phyloP scores from a whole-genome alignment of 1,140 invertebrate species.

The Macrobrachium nipponense region DNA sequence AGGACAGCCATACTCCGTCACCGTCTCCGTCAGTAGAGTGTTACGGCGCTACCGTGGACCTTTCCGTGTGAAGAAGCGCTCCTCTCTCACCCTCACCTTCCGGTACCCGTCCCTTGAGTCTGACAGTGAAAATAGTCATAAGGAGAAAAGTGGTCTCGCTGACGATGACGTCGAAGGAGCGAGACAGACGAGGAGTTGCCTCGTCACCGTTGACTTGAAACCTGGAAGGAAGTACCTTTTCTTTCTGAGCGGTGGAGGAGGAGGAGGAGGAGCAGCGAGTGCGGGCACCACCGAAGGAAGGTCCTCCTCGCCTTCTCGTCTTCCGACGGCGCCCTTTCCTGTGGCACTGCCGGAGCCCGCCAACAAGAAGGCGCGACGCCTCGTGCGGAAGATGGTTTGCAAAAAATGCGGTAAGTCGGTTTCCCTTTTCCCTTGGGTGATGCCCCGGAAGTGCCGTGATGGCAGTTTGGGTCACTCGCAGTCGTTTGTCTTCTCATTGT shows the following conservation, averaged over 20 bases:
- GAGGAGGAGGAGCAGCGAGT: neutral
- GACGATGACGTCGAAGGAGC: constrained; percentile 1
- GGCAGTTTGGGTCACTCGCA: neutral
- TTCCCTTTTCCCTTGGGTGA: constrained; percentile 3
- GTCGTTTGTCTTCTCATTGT: too few species aligned
- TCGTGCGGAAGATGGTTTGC: constrained; percentile 55
- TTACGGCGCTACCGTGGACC: constrained; percentile 43
- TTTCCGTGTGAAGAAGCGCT: constrained; percentile 43
- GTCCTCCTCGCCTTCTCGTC: too few species aligned
- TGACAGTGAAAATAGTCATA: constrained; percentile 39
- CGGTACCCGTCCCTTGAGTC: constrained; percentile 19
- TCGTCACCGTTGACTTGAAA: constrained; percentile 37
- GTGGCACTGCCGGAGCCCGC: constrained; percentile 38
- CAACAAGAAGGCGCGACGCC: constrained; percentile 38
- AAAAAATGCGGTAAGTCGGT: constrained; percentile 50
- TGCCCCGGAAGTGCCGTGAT: neutral
- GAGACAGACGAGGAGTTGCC: neutral
- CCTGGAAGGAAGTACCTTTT: constrained; percentile 45
- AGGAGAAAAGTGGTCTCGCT: constrained; percentile 33
- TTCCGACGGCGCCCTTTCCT: constrained; percentile 21
- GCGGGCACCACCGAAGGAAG: constrained; percentile 1
- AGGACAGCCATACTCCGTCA: constrained; percentile 50
- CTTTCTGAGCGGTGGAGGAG: constrained; percentile 20
- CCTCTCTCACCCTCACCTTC: constrained; percentile 47
- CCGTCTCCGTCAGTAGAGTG: constrained; percentile 37